Base-by-base conservation (phyloP, 2,888 invertebrate species). In the Ectropis crepuscularia region DNA sequence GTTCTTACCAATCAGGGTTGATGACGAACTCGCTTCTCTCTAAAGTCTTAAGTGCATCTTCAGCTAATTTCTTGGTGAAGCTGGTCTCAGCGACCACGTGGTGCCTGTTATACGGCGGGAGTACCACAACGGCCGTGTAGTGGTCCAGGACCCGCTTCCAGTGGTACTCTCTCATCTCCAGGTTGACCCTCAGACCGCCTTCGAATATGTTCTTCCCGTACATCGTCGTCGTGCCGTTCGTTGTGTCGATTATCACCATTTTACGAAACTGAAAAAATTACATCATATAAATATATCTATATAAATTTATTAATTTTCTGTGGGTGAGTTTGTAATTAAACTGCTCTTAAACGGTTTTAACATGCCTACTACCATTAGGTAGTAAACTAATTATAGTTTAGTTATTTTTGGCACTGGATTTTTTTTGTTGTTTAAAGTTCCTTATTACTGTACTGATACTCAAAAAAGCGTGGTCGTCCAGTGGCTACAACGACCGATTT, bases 1-100 rank as follows among this genome's bases (percentile, higher is more conserved):
- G 2, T 11, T 38, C n/a, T 55, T 75, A 92, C 92, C 92, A 92
- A 59, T 92, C 89, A 6, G 92, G 92, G 59, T 92, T 87, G 5
- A 92, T 78, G 0, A 84, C 76, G 64, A 86, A 90, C 36, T 89
- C 89, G 0, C 87, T 85, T 43, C 82, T 81, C 0, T 81, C 78
- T 1, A 92, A 61, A 0, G 88, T 84, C 16, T 79, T 79, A 61
- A 82, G 72, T 0, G 90, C 87, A 43, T 82, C 80, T 6, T 78
- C 82, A 0, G 90, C 92, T 37, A 88, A 63, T 54, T 84, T 77
- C 68, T 82, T 85, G 0, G 88, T 87, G 65, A 91, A 90, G 0
- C 70, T 58, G 0, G 77, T 75, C 6, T 80, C 82, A 0, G 86
- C 82, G 0, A 83, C 86, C 0, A 84, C 81, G 11, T 84, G 86